These are phyloP conservation scores for Megathymus violae DNA, from an alignment of 1,140 invertebrate genomes.

Conservation along the genomic window DNA sequence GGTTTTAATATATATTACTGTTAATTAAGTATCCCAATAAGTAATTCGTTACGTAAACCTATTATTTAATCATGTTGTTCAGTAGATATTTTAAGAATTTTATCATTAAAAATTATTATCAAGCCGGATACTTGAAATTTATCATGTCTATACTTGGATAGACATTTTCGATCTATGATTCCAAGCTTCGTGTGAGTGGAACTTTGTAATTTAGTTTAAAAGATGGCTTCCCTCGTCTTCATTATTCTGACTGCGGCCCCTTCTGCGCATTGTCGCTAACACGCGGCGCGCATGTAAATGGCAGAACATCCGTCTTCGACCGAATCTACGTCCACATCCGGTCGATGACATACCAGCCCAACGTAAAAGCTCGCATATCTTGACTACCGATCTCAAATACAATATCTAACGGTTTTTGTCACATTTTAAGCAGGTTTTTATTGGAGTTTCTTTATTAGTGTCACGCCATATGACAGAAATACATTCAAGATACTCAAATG, in stretches of 20 bases:
- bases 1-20: too few species aligned
- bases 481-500: too few species aligned
- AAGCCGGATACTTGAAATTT: too few species aligned
- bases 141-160: too few species aligned
- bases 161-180: slow-evolving; percentile 16
- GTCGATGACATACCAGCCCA: slow-evolving; percentile 52
- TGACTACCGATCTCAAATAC: slow-evolving; percentile 37
- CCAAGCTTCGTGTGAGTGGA: neutral
- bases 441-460: slow-evolving; percentile 1
- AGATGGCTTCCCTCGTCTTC: slow-evolving; percentile 44
- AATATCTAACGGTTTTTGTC: slow-evolving; percentile 35
- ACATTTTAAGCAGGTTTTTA: slow-evolving; percentile 26
- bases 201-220: slow-evolving; percentile 31
- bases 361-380: slow-evolving; percentile 40
- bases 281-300: slow-evolving; percentile 73
- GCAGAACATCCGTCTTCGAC: slow-evolving; percentile 69
- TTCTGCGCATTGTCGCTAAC: slow-evolving; percentile 63
- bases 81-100: too few species aligned
- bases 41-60: too few species aligned
- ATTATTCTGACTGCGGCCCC: slow-evolving; percentile 53
- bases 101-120: too few species aligned
- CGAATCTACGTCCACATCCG: slow-evolving; percentile 75
- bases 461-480: neutral
- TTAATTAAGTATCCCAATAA: too few species aligned
- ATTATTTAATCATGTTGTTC: too few species aligned